phyloP scores from a whole-genome alignment of 2,797 vertebrate species.

The Taeniopygia guttata region DNA sequence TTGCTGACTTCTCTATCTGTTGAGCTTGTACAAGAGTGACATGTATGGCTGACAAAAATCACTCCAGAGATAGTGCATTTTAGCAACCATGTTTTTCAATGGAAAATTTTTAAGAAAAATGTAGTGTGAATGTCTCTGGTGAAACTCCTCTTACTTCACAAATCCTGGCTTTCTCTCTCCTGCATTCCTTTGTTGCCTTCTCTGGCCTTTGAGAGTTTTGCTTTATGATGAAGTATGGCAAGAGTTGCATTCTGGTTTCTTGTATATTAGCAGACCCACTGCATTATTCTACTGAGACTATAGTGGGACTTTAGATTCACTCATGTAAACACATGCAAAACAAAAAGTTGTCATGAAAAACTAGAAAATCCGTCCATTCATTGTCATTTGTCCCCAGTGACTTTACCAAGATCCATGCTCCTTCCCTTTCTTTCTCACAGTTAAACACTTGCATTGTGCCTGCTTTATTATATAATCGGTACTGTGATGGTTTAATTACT shows the following conservation, averaged over 20 bases:
- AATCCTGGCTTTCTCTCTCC: not conserved
- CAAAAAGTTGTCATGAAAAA: not conserved
- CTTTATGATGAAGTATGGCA: not conserved
- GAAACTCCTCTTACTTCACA: not conserved
- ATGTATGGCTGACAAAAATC: not conserved
- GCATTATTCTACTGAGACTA: not conserved
- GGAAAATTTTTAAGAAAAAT: not conserved
- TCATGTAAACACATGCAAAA: not conserved
- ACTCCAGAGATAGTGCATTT: not conserved
- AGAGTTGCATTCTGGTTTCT: not conserved
- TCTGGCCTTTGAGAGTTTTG: not conserved
- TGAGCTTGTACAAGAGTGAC: not conserved
- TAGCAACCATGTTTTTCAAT: not conserved
- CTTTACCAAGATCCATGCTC: not conserved
- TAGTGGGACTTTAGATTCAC: not conserved
- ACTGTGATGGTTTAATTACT: slow-evolving; percentile 1
- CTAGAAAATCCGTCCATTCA: not conserved
- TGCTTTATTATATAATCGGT: not conserved
- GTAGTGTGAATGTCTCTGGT: not conserved
- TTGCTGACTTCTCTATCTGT: not conserved
- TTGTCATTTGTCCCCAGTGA: not conserved
- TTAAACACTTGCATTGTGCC: not conserved
- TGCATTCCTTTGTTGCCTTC: not conserved
- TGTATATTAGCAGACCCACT: not conserved
- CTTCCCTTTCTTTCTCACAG: not conserved